Evolutionary conservation across 2,797 vertebrate species (phyloP), one percentile per base, ranked within the genome.

Genomic region (Anguilla marmorata): DNA sequence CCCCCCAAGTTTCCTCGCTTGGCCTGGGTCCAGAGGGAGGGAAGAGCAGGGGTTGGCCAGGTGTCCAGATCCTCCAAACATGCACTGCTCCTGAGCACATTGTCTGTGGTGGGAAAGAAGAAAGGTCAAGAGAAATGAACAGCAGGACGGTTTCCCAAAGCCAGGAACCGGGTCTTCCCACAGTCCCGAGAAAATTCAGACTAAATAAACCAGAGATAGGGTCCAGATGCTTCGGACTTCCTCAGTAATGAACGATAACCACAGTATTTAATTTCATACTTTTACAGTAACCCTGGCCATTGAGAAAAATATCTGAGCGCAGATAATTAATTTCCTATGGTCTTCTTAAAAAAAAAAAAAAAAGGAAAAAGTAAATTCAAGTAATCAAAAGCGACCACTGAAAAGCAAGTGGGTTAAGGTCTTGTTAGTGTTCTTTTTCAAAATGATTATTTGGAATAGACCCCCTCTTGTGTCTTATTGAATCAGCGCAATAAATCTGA

Each of bases 171-270:
- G 84, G 30, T 60, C 48, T 85, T 50, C 84, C 84, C 56, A 50
- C 50, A 85, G 84, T 85, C 48, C 37, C 6, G 9, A 45, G 85
- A 58, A 85, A 85, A 66, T 66, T 19, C 58, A 85, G 85, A 63
- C 84, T 58, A 85, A 85, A 85, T 66, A 85, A 85, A 85, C 84
- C 30, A 41, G 30, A 41, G 56, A 63, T 45, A n/a, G 30, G 19
- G 56, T 45, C 37, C 56, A 85, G 58, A 56, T 66, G 56, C 58
- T 45, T 41, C 56, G 24, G 19, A 66, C 58, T 45, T 66, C 85
- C 58, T n/a, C 58, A 11, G 58, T 24, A 41, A 63, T 48, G 21
- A 41, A 63, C 56, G 7, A 48, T 27, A 63, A 66, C 37, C 21
- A 21, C 52, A 11, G 16, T 66, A 41, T 85, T 85, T 41, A 41